phyloP scores from a whole-genome alignment of 1,140 invertebrate species.

The Alviniconcha marisindica region DNA sequence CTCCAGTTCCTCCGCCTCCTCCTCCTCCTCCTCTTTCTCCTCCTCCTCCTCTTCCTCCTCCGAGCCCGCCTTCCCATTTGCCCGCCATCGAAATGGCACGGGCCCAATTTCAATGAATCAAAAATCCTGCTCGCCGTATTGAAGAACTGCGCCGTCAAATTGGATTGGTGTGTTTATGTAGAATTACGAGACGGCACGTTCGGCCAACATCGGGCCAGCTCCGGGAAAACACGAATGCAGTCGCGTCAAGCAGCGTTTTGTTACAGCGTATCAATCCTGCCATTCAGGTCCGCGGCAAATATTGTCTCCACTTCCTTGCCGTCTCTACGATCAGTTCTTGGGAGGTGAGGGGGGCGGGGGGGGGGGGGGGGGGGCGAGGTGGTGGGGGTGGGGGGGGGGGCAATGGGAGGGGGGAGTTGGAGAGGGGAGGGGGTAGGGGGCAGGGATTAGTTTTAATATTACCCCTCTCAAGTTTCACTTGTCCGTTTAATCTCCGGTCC shows the following conservation, averaged over 20 bases:
- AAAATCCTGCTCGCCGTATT: background rate
- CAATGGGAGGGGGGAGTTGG: too few species aligned
- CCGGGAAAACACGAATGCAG: background rate
- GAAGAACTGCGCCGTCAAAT: conserved; percentile 9
- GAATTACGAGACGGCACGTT: conserved; percentile 27
- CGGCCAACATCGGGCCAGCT: conserved; percentile 13
- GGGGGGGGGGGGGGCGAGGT: too few species aligned
- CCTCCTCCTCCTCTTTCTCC: too few species aligned
- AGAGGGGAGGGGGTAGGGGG: too few species aligned
- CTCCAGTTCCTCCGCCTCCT: too few species aligned
- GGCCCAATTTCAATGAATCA: conserved; percentile 2
- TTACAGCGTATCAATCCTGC: conserved; percentile 24
- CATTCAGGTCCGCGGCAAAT: conserved; percentile 16
- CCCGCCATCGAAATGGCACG: conserved; percentile 10
- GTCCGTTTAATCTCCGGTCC: too few species aligned
- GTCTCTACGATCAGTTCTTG: too few species aligned
- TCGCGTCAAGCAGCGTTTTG: conserved; percentile 18
- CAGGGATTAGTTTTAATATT: conserved; percentile 28
- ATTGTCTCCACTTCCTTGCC: conserved; percentile 11
- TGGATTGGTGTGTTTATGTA: conserved; percentile 27
- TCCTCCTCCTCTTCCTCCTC: too few species aligned
- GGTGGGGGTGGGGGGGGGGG: background rate
- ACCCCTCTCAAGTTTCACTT: conserved; percentile 32
- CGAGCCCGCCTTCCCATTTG: background rate
- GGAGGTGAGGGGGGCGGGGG: background rate